Conservation (phyloP, 2,888 invertebrate genomes). For the Tolmerus cingulatus region DNA sequence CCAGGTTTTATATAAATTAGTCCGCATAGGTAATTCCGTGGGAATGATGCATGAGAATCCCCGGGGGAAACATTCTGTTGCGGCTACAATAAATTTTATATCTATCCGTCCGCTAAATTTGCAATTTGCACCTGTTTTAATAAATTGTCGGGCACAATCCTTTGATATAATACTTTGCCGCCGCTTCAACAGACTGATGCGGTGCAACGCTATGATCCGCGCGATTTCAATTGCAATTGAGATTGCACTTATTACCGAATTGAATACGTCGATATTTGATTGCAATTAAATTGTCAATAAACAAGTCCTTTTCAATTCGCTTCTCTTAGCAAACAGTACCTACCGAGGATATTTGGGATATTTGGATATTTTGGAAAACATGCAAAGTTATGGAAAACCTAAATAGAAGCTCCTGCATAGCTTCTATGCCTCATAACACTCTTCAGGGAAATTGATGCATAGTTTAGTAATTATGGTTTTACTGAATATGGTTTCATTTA, state of each 20-base stretch:
- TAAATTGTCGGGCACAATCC: not conserved
- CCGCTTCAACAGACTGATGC: not conserved
- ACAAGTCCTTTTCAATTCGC: not conserved
- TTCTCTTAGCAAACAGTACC: not conserved
- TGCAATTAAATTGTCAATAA: not conserved
- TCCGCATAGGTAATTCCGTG: not conserved
- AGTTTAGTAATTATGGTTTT: too few species aligned
- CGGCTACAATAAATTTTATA: not conserved
- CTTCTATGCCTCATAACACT: too few species aligned
- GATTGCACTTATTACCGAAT: not conserved
- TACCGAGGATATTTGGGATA: not conserved
- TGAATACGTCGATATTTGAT: not conserved
- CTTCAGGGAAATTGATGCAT: too few species aligned
- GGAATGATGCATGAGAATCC: not conserved
- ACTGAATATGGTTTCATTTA: too few species aligned
- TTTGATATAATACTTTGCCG: not conserved
- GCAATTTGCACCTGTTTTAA: not conserved
- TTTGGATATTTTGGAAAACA: not conserved
- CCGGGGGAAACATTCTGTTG: not conserved
- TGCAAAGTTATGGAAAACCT: too few species aligned
- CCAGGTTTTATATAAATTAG: not conserved
- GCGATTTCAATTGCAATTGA: not conserved
- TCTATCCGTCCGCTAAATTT: not conserved
- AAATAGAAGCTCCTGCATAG: too few species aligned
- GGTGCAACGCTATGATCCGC: not conserved